Conservation (phyloP, 2,888 invertebrate species). For the Aproaerema taeniolella region DNA sequence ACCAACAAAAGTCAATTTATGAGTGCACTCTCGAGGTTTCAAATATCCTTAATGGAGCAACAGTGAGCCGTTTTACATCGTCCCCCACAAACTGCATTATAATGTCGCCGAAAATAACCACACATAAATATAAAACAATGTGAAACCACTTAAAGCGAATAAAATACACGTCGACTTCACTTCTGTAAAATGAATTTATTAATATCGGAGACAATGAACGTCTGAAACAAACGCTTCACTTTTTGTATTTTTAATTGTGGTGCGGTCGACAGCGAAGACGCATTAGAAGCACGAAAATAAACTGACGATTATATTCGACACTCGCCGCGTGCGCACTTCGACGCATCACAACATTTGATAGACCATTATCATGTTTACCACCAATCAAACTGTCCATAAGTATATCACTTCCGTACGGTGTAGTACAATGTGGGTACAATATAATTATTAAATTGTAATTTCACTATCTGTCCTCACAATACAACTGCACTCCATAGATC, state of each 20-base stretch:
- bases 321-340: slow-evolving; percentile 18
- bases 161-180: slow-evolving; percentile 75
- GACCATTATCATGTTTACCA: slow-evolving; percentile 36
- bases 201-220: slow-evolving; percentile 77
- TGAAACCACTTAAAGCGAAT: slow-evolving; percentile 78
- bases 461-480: slow-evolving; percentile 60
- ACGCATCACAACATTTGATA: background rate
- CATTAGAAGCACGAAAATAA: slow-evolving; percentile 76
- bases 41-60: slow-evolving; percentile 75
- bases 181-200: slow-evolving; percentile 78
- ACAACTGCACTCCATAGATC: slow-evolving; percentile 67
- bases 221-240: slow-evolving; percentile 74
- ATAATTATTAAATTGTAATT: slow-evolving; percentile 68
- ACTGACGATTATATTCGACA: slow-evolving; percentile 71
- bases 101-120: slow-evolving; percentile 75
- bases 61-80: slow-evolving; percentile 72
- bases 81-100: slow-evolving; percentile 77
- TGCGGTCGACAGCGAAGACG: slow-evolving; percentile 69
- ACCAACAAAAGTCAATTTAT: slow-evolving; percentile 72
- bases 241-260: slow-evolving; percentile 78
- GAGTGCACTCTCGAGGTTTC: slow-evolving; percentile 74
- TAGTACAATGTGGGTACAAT: slow-evolving; percentile 6
- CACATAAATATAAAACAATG: slow-evolving; percentile 78
- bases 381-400: slow-evolving; percentile 49
- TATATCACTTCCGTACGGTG: slow-evolving; percentile 27